These are phyloP conservation scores for Parascotia fuliginaria DNA, from an alignment of 2,888 invertebrate species.

Conservation along the genomic window DNA sequence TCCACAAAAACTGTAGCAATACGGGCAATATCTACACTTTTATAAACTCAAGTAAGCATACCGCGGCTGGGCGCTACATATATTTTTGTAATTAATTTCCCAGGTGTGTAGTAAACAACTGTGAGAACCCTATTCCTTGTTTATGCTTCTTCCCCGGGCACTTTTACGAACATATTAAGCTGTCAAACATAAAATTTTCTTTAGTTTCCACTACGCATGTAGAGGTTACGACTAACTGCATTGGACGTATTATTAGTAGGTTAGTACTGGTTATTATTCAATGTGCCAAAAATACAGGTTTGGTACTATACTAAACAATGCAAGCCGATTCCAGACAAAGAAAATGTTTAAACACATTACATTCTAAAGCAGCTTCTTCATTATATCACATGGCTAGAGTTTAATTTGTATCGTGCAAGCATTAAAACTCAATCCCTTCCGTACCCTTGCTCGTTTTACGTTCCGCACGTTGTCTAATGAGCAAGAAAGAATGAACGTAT, in stretches of 20 bases:
- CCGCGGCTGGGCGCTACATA: slow-evolving; percentile 34
- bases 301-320: too few relatives aligned
- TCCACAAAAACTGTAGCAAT: slow-evolving; percentile 2
- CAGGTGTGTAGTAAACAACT: slow-evolving; percentile 66
- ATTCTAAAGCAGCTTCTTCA: not conserved
- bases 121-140: slow-evolving; percentile 55
- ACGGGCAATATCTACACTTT: slow-evolving; percentile 35
- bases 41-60: slow-evolving; percentile 23
- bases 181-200: slow-evolving; percentile 46
- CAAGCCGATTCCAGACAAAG: too few relatives aligned
- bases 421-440: slow-evolving; percentile 12
- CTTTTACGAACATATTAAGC: slow-evolving; percentile 56
- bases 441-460: slow-evolving; percentile 17
- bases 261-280: too few relatives aligned
- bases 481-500: slow-evolving; percentile 22
- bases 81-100: slow-evolving; percentile 70
- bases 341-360: too few relatives aligned
- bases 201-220: slow-evolving; percentile 26
- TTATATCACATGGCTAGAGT: slow-evolving; percentile 3
- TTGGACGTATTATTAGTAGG: not conserved
- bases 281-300: too few relatives aligned
- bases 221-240: slow-evolving; percentile 3
- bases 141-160: slow-evolving; percentile 51
- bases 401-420: slow-evolving; percentile 18
- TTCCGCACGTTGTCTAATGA: slow-evolving; percentile 30